Evolutionary conservation across 2,113 vertebrate species (phyloP).

Genomic region (Chelonoidis abingdonii): DNA sequence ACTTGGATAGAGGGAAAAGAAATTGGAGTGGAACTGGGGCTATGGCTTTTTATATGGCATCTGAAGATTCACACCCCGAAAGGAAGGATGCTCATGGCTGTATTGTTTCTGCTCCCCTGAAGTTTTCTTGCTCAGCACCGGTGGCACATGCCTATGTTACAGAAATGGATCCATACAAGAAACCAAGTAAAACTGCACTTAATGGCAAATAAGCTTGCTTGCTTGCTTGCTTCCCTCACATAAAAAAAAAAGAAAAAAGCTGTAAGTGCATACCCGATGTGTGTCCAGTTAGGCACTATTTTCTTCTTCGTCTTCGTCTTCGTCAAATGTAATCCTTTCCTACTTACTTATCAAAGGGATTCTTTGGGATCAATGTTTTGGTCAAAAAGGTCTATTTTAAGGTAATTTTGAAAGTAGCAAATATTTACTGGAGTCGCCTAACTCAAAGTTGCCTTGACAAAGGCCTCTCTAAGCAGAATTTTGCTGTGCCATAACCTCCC

Average conservation of each 20-base stretch:
- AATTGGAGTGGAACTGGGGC: neutral
- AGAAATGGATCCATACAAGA: too few species aligned
- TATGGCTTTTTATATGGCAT: neutral
- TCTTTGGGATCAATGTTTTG: neutral
- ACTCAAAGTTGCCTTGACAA: neutral
- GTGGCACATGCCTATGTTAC: neutral
- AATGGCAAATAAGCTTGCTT: too few species aligned
- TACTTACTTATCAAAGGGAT: neutral
- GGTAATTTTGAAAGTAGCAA: neutral
- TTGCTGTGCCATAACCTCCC: neutral
- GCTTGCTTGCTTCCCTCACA: too few species aligned
- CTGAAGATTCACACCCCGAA: neutral
- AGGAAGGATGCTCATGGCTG: neutral
- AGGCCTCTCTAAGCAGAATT: neutral
- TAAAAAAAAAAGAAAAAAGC: too few species aligned
- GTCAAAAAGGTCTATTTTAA: neutral
- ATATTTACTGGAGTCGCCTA: neutral
- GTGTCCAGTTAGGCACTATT: neutral
- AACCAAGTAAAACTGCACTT: too few species aligned
- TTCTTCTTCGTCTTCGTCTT: neutral
- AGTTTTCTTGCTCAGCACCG: neutral
- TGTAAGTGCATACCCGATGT: too few species aligned
- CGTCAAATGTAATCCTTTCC: neutral
- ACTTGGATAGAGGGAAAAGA: neutral
- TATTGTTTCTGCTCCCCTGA: neutral